Percentiles rank a stretch among this genome's conserved stretches.
phyloP scores from a whole-genome alignment of 2,888 invertebrate species.

The Brachynemurus nebulosus region DNA sequence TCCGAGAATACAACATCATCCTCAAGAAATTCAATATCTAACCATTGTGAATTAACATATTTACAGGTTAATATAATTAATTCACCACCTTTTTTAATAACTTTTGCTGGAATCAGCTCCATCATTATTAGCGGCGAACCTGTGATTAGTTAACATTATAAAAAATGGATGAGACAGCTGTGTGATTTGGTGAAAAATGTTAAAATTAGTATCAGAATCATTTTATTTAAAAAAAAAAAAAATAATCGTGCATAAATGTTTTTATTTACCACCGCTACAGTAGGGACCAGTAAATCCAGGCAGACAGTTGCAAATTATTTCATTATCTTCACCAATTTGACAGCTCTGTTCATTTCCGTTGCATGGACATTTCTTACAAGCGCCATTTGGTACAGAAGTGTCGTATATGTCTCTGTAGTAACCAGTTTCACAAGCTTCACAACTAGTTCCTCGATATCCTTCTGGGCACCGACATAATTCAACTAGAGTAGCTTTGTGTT shows the following conservation, averaged over 20 bases:
- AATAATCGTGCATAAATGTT: not conserved
- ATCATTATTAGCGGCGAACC: slow-evolving; percentile 25
- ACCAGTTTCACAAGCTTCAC: slow-evolving; percentile 60
- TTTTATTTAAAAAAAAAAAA: not conserved
- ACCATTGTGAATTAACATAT: slow-evolving; percentile 30
- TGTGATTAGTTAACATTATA: too few species aligned
- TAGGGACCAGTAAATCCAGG: slow-evolving; percentile 53
- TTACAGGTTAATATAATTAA: slow-evolving; percentile 35
- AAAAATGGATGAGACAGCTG: too few species aligned
- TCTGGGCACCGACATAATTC: slow-evolving; percentile 76
- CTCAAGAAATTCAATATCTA: slow-evolving; percentile 31
- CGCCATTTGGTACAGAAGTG: slow-evolving; percentile 35
- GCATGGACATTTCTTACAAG: slow-evolving; percentile 65
- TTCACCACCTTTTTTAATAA: slow-evolving; percentile 29
- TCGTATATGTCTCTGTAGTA: slow-evolving; percentile 53
- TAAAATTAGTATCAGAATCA: not conserved
- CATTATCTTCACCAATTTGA: slow-evolving; percentile 36
- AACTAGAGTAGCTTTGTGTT: slow-evolving; percentile 54
- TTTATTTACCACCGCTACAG: slow-evolving; percentile 42
- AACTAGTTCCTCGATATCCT: slow-evolving; percentile 68
- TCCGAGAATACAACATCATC: slow-evolving; percentile 10
- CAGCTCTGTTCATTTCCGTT: slow-evolving; percentile 57
- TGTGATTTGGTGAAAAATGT: not conserved
- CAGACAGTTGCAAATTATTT: slow-evolving; percentile 55
- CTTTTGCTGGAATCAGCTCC: slow-evolving; percentile 35